A percentile compares a stretch with the other conserved stretches of the same genome.
phyloP scores from a whole-genome alignment of 2,888 invertebrate genomes.

The Nomada flava region DNA sequence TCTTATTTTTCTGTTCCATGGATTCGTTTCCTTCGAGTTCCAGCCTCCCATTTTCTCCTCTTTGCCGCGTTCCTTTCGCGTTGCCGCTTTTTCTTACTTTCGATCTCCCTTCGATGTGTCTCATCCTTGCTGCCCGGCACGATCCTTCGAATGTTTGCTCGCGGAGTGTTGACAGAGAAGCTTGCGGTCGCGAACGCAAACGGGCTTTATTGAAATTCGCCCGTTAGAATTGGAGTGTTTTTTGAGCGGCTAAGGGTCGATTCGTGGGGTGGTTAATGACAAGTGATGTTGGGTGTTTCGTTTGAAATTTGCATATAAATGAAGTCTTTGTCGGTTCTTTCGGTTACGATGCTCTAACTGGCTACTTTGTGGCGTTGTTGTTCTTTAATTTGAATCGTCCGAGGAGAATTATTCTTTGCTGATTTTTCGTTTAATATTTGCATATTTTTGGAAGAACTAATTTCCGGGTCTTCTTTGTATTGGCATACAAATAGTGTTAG shows the following conservation, averaged over 20 bases:
- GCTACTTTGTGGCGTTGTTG: conserved; percentile 10
- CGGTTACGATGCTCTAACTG: not conserved
- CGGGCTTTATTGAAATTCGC: conserved; percentile 52
- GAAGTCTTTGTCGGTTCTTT: conserved; percentile 29
- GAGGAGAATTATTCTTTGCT: not conserved
- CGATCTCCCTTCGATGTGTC: conserved; percentile 25
- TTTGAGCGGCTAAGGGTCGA: conserved; percentile 5
- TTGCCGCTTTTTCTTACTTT: conserved; percentile 10
- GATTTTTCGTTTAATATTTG: not conserved
- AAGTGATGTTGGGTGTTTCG: not conserved
- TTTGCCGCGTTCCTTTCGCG: not conserved
- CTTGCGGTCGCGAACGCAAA: conserved; percentile 43
- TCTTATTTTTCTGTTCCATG: not conserved
- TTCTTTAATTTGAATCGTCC: conserved; percentile 6
- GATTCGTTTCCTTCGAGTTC: conserved; percentile 13
- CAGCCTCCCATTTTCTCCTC: not conserved
- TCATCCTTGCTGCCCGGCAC: not conserved
- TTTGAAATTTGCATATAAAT: conserved; percentile 38
- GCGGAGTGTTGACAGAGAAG: conserved; percentile 35
- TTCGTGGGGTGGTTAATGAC: conserved; percentile 23
- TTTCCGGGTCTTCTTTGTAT: not conserved
- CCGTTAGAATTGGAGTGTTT: conserved; percentile 6
- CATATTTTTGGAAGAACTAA: not conserved
- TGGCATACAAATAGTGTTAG: too few species aligned
- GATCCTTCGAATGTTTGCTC: conserved; percentile 46